Evolutionary conservation across 64 coral and sea anemone genomes (phyloP), one percentile per base, ranked within the genome.

Genomic region (Dendrophyllia cribrosa): DNA sequence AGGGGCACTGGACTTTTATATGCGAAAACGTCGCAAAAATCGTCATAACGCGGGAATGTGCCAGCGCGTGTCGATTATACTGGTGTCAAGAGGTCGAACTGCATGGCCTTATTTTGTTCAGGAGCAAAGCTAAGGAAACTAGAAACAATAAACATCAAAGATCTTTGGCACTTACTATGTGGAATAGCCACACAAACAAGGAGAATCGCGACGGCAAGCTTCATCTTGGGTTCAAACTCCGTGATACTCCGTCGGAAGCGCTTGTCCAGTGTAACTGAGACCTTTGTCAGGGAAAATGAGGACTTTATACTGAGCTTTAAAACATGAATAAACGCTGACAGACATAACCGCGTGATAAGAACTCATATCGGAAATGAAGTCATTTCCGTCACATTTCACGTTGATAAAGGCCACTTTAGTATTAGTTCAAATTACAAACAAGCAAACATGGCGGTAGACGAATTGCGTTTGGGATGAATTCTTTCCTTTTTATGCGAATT

Each of bases 231-330:
- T 22, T 12, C 19, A 21, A 46, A 19, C 80, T 49, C 43, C 9
- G 0, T 1, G 62, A 21, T 23, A 2, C 34, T 34, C 72, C 44
- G 3, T 51, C 43, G 1, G 0, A 9, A 51, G 12, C 14, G 44
- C 44, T 50, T 19, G 11, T 45, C 10, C 25, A 45, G 17, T 45
- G 17, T 75, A 43, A 49, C 72, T 51, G 6, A 13, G 0, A n/a
- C 44, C 22, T 5, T 9, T 22, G 4, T 46, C 12, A 34, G 34
- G 34, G 58, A 82, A 9, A 68, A 65, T 20, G 19, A 22, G 62
- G 80, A 48, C 80, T 84, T 84, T 84, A 84, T 67, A 66, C 34
- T 14, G 46, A 49, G 46, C 44, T 75, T 51, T 43, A 5, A 5
- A 23, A n/a, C 43, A 16, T 14, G 25, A 72, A 75, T 50, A 45